phyloP scores from a whole-genome alignment of 2,113 vertebrate genomes.

The Colaptes auratus region DNA sequence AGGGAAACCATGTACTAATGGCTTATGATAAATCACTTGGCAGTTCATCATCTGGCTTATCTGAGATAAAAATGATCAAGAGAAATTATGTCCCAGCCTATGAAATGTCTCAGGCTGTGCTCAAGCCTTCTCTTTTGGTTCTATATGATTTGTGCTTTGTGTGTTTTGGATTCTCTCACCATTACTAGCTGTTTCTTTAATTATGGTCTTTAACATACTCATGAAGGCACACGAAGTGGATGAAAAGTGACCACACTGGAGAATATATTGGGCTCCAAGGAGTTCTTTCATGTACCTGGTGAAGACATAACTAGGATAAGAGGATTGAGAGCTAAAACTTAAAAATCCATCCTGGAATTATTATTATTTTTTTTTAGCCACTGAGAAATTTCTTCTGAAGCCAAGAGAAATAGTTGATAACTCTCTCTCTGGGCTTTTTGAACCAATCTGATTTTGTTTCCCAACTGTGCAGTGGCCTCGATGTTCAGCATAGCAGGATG shows the following conservation, averaged over 20 bases:
- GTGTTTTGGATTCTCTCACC: not conserved
- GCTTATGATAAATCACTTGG: not conserved
- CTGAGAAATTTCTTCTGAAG: not conserved
- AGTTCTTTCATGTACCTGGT: not conserved
- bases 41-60: not conserved
- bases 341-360: not conserved
- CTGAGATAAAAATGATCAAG: slow-evolving; percentile 38
- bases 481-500: not conserved
- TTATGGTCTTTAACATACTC: not conserved
- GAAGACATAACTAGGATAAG: not conserved
- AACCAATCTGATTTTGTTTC: not conserved
- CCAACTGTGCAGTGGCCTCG: not conserved
- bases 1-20: not conserved
- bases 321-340: not conserved
- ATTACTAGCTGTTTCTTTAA: not conserved
- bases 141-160: not conserved
- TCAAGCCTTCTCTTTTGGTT: not conserved
- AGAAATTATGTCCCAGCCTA: not conserved
- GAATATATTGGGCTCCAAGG: not conserved
- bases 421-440: not conserved
- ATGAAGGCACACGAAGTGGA: not conserved
- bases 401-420: not conserved
- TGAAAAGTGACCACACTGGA: not conserved
- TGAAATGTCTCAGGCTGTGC: not conserved
- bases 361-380: not conserved